A percentile compares a stretch with the other conserved stretches of the same genome.
Evolutionary conservation across 2,888 invertebrate genomes (phyloP).

Genomic region (Atethmia centrago): DNA sequence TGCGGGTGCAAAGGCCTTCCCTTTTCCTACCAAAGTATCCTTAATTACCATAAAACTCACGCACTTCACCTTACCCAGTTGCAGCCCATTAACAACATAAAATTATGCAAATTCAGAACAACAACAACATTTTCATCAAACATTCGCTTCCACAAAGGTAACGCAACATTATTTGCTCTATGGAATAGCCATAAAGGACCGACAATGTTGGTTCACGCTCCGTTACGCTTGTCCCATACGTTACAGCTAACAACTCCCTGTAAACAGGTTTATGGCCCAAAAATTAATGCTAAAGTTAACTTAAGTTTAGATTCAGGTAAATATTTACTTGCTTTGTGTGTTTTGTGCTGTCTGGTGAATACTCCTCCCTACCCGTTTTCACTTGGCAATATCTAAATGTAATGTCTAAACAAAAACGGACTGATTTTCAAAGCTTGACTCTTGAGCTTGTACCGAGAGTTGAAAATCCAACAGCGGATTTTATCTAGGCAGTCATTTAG

Average conservation of each 20-base stretch:
- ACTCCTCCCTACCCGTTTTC: neutral
- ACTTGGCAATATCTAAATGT: neutral
- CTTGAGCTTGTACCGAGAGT: neutral
- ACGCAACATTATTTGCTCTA: constrained; percentile 68
- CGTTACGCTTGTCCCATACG: constrained; percentile 60
- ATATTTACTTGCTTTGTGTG: constrained; percentile 26
- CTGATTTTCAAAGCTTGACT: neutral
- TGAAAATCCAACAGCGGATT: neutral
- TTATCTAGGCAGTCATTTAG: neutral
- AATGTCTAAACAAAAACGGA: neutral
- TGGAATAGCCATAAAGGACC: constrained; percentile 62
- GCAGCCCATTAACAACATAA: constrained; percentile 17
- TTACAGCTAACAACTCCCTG: constrained; percentile 56
- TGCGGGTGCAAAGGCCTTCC: neutral
- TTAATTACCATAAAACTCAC: constrained; percentile 42
- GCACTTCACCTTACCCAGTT: constrained; percentile 13
- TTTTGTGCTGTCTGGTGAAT: too few species aligned
- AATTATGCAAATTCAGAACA: constrained; percentile 45
- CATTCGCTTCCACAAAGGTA: constrained; percentile 27
- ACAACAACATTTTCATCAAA: constrained; percentile 38
- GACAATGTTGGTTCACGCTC: constrained; percentile 67
- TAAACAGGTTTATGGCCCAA: constrained; percentile 65
- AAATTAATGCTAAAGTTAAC: constrained; percentile 64
- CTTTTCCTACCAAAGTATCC: constrained; percentile 6
- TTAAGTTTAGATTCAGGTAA: constrained; percentile 45